Evolutionary conservation across 2,113 vertebrate species (phyloP).

Genomic region (Silurus asotus): DNA sequence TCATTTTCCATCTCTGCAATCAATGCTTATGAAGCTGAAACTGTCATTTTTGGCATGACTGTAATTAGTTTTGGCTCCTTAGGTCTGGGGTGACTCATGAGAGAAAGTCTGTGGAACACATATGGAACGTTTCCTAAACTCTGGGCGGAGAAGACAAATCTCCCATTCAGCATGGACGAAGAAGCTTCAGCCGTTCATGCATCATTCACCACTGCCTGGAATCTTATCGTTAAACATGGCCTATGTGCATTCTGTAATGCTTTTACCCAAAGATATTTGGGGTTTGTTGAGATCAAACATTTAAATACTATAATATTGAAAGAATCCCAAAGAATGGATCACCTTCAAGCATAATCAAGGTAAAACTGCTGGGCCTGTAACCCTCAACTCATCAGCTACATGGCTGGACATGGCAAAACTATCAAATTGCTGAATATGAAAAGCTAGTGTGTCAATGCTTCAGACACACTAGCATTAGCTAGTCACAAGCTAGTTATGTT

Average conservation of each 20-base stretch:
- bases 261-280: slow-evolving; percentile 9
- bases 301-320: not conserved
- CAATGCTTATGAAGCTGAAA: slow-evolving; percentile 74
- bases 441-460: not conserved
- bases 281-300: not conserved
- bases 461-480: not conserved
- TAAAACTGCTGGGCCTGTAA: not conserved
- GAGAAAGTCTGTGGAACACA: slow-evolving; percentile 79
- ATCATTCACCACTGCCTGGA: slow-evolving; percentile 31
- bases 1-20: slow-evolving; percentile 68
- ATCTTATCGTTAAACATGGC: slow-evolving; percentile 35
- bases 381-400: not conserved
- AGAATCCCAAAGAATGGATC: not conserved
- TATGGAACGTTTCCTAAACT: slow-evolving; percentile 77
- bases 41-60: slow-evolving; percentile 81
- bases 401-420: not conserved
- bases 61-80: slow-evolving; percentile 84
- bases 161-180: slow-evolving; percentile 62
- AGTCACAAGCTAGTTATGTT: not conserved
- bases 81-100: slow-evolving; percentile 78
- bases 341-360: not conserved
- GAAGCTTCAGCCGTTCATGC: slow-evolving; percentile 30
- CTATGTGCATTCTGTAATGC: slow-evolving; percentile 16
- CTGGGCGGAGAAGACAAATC: slow-evolving; percentile 62
- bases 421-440: not conserved